Base-by-base conservation (phyloP, 2,797 vertebrate species). In the Sebastolobus altivelis region DNA sequence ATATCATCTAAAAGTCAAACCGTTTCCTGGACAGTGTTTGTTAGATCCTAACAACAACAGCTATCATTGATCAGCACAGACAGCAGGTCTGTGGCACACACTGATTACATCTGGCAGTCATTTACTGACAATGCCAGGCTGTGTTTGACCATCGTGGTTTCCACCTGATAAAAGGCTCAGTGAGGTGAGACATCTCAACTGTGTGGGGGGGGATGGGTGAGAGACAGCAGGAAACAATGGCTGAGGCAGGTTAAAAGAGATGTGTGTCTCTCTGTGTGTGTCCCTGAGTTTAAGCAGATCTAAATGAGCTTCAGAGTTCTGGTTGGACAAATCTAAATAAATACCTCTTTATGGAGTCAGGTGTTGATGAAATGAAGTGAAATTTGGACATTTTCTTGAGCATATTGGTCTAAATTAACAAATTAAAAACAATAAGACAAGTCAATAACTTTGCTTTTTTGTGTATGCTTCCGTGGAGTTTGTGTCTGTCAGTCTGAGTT, bases 121-220 rank as follows among this genome's bases (percentile, higher is more conserved):
- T 59, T 59, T 56, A 63, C 11, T 22, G 10, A 90, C 33, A 65
- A 83, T 46, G 73, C 22, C 49, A 29, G 58, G 4, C 63, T 70
- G 46, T 81, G 81, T 88, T 87, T 91, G 72, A 92, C 70, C 52
- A 71, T 3, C 22, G 46, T 56, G 38, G 29, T 70, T 81, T 90
- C 37, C 69, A 72, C 29, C 65, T 81, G 86, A 88, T 84, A 77
- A 82, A 60, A 67, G 66, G 33, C 59, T 63, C 14, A 60, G n/a
- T 75, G 38, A 68, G 75, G 71, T 80, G 40, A 75, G 63, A 52
- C 2, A 20, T 60, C 54, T 62, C 71, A 81, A 54, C 72, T 80
- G 63, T 16, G 27, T 12, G 88, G 81, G 81, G 89, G 81, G 72
- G 85, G 83, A n/a, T 31, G 71, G 71, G 81, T 7, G 25, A 4